Base-by-base conservation (phyloP, 2,113 vertebrate species). In the Chauna torquata region DNA sequence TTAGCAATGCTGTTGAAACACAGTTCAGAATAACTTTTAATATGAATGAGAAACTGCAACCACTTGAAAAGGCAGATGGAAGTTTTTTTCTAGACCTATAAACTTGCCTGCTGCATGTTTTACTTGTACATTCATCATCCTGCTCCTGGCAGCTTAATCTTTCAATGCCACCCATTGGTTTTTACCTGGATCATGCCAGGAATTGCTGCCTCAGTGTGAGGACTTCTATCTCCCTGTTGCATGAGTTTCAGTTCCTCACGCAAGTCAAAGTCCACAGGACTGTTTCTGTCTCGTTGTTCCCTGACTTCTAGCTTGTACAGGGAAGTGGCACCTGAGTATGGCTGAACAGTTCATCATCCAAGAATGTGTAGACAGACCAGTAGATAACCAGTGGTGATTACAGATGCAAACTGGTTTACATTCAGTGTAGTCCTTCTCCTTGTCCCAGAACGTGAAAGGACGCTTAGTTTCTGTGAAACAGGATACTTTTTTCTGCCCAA, bases 1-100 rank as follows among this genome's bases (percentile, higher is more conserved):
- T 97, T 88, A 90, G 89, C 58, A 77, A 23, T 74, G 71, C 50
- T 95, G 76, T 89, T 94, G 72, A 89, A 96, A 82, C 72, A 82
- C 32, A 95, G 85, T 72, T 97, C 90, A 87, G 81, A 96, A 93
- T 94, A 88, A 90, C 82, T 49, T 97, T 97, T 97, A 95, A 95
- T 95, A 96, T 92, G 90, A 98, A 96, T 96, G 94, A 97, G 92
- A 97, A 97, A 82, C 95, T 96, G 92, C 84, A 97, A 91, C 62
- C 86, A 94, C 93, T 98, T 97, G 92, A 96, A 96, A 91, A 96
- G 78, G 78, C 95, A 97, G 89, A 94, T 90, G 95, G 87, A 94
- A 78, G 38, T 82, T 88, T 85, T 72, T 76, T 92, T 92, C 49
- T 68, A 84, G 75, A 78, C 76, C 76, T 92, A 45, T 91, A 95